Percentiles rank a stretch among this genome's conserved stretches.
phyloP scores from a whole-genome alignment of 2,888 invertebrate species.

The Mesoligia furuncula region DNA sequence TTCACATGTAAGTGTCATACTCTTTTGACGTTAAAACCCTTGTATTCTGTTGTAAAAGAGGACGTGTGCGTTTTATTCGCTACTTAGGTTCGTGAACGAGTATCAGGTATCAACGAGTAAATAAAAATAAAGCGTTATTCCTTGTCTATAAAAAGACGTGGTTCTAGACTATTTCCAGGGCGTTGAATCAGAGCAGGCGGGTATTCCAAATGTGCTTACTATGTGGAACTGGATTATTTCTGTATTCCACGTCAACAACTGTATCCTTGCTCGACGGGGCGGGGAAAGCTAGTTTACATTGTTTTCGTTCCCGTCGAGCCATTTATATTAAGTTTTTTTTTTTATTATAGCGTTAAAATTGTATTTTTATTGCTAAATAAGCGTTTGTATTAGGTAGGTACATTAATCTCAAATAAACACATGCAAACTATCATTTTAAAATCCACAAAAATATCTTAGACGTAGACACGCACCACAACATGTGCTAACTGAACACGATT shows the following conservation, averaged over 20 bases:
- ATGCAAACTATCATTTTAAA: conserved; percentile 3
- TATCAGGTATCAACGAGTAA: conserved; percentile 34
- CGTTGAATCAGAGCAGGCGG: conserved; percentile 47
- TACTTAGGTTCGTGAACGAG: conserved; percentile 40
- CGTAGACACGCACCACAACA: conserved; percentile 7
- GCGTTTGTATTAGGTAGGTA: background rate
- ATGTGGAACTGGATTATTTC: conserved; percentile 55
- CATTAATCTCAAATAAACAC: conserved; percentile 8
- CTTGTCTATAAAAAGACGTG: conserved; percentile 32
- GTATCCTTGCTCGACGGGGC: conserved; percentile 6
- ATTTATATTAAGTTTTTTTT: background rate
- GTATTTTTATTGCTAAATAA: background rate
- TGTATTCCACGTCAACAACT: conserved; percentile 57
- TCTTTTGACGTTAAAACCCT: conserved; percentile 76
- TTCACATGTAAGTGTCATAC: conserved; percentile 79
- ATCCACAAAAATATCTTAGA: conserved; percentile 1
- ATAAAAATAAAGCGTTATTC: conserved; percentile 52
- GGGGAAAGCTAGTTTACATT: conserved; percentile 15
- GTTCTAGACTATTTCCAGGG: conserved; percentile 46
- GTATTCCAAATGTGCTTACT: conserved; percentile 46
- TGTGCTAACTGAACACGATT: conserved; percentile 46
- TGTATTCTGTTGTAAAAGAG: conserved; percentile 51
- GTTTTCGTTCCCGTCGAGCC: conserved; percentile 12
- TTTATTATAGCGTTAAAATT: conserved; percentile 12
- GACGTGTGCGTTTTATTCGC: conserved; percentile 48